Conservation (phyloP, 23 tunicate species). For the Aplidium turbinatum region DNA sequence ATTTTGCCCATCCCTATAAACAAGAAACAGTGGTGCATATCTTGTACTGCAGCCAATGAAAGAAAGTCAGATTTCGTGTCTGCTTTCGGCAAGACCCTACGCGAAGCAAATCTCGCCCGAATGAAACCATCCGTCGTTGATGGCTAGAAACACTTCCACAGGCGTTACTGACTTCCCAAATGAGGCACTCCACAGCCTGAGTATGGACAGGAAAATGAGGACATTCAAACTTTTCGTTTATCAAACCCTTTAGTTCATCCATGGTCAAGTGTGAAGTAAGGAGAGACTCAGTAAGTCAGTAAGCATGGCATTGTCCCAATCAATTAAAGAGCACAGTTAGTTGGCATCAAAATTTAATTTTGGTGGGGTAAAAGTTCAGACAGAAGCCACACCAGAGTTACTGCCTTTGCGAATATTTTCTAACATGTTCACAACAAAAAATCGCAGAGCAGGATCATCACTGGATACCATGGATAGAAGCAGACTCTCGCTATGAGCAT, state of each 20-base stretch:
- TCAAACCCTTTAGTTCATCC: slow-evolving; percentile 5
- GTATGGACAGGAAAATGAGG: slow-evolving; percentile 18
- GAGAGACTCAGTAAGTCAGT: slow-evolving; percentile 17
- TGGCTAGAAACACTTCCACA: background rate
- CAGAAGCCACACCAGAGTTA: too few relatives aligned
- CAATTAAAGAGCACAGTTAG: slow-evolving; percentile 13
- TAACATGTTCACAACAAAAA: slow-evolving; percentile 9
- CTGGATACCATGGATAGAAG: slow-evolving; percentile 11
- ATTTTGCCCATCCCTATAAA: too few relatives aligned
- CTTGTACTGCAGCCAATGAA: background rate
- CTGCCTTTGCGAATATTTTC: slow-evolving; percentile 23
- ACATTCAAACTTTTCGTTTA: slow-evolving; percentile 13
- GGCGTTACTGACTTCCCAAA: slow-evolving; percentile 11
- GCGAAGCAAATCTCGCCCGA: slow-evolving; percentile 16
- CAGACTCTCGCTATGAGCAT: slow-evolving; percentile 25
- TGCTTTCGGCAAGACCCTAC: slow-evolving; percentile 6
- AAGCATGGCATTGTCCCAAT: slow-evolving; percentile 19
- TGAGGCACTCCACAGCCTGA: slow-evolving; percentile 31
- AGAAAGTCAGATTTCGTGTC: slow-evolving; percentile 19
- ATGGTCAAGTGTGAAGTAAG: slow-evolving; percentile 12
- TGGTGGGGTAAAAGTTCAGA: too few relatives aligned
- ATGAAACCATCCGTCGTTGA: slow-evolving; percentile 23
- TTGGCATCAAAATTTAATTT: slow-evolving; percentile 9
- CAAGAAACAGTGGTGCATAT: too few relatives aligned
- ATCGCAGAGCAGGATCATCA: slow-evolving; percentile 10